Conservation (phyloP, 1,140 invertebrate species). For the Eufriesea mexicana region DNA sequence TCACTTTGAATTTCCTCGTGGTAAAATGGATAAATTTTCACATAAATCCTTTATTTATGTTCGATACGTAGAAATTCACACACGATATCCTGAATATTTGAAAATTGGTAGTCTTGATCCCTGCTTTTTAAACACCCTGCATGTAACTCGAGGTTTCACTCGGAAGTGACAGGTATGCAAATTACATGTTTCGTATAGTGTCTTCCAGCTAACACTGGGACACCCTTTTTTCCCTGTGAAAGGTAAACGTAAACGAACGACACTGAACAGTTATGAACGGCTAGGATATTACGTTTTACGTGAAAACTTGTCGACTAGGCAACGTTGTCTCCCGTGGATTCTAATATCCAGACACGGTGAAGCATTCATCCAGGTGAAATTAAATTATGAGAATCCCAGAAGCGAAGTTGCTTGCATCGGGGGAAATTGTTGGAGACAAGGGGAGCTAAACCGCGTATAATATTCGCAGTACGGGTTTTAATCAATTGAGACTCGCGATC, state of each 20-base stretch:
- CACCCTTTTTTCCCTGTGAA: too few species aligned
- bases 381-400: constrained; percentile 2
- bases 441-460: constrained; percentile 6
- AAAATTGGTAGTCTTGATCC: too few species aligned
- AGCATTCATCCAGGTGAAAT: not conserved
- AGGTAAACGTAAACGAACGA: not conserved
- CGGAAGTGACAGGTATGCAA: too few species aligned
- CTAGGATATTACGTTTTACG: not conserved
- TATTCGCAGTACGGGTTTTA: not conserved
- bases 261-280: not conserved
- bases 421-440: constrained; percentile 15
- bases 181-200: too few species aligned
- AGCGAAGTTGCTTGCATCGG: not conserved
- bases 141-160: too few species aligned
- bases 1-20: too few species aligned
- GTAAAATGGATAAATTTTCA: too few species aligned
- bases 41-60: too few species aligned
- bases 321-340: constrained; percentile 1
- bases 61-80: too few species aligned
- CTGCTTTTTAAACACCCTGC: too few species aligned
- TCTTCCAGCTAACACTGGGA: too few species aligned
- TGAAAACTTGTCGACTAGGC: not conserved
- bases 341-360: not conserved
- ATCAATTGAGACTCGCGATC: not conserved
- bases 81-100: too few species aligned